These are phyloP conservation scores for Sphecodes monilicornis DNA, from an alignment of 2,888 invertebrate genomes.

Conservation along the genomic window DNA sequence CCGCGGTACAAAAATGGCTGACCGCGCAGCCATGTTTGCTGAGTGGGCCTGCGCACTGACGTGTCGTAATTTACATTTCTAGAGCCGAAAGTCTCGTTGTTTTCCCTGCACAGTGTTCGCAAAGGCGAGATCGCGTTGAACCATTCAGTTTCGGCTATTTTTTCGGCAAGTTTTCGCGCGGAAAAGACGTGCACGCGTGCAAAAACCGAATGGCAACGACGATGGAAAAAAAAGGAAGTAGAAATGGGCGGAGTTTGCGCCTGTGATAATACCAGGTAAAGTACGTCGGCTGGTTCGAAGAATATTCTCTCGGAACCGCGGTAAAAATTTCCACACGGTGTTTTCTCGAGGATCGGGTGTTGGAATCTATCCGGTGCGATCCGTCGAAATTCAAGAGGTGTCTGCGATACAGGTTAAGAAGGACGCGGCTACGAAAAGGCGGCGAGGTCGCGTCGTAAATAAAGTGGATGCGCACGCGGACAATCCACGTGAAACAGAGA, in stretches of 20 bases:
- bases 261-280: constrained; percentile 47
- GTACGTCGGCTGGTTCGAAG: constrained; percentile 32
- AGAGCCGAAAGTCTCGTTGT: constrained; percentile 29
- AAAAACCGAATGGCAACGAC: constrained; percentile 10
- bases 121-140: constrained; percentile 5
- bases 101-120: constrained; percentile 18
- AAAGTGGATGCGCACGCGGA: constrained; percentile 68
- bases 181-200: not conserved
- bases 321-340: not conserved
- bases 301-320: not conserved
- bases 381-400: constrained; percentile 3
- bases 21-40: constrained; percentile 51
- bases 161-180: not conserved
- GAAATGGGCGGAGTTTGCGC: constrained; percentile 72
- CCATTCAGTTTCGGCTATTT: not conserved
- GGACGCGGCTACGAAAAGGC: constrained; percentile 43
- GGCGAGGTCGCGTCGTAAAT: constrained; percentile 63
- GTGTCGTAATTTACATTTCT: constrained; percentile 54
- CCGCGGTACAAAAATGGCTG: constrained; percentile 52
- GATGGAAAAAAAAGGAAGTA: constrained; percentile 52
- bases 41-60: constrained; percentile 43
- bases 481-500: constrained; percentile 47
- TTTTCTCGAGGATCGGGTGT: not conserved
- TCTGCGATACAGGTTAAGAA: constrained; percentile 42
- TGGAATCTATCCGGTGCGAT: not conserved